phyloP scores from a whole-genome alignment of 2,888 invertebrate genomes.

The Acronicta aceris region DNA sequence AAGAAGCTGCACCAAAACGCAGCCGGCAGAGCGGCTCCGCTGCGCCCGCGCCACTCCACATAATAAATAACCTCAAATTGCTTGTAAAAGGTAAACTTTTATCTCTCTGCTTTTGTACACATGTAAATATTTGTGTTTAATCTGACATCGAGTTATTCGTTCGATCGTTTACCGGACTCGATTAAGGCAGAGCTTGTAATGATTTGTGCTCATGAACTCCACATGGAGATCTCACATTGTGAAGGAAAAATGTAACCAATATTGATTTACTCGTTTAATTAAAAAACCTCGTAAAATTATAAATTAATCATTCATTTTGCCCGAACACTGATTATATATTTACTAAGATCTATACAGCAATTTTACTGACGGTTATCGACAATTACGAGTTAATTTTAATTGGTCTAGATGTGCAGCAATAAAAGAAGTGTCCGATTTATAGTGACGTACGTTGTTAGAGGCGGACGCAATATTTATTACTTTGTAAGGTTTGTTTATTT shows the following conservation, averaged over 20 bases:
- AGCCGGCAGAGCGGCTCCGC: conserved; percentile 67
- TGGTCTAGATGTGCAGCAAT: conserved; percentile 72
- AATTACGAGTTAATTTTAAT: conserved; percentile 80
- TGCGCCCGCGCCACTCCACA: conserved; percentile 64
- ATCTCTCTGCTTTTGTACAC: conserved; percentile 78
- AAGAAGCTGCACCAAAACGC: conserved; percentile 83
- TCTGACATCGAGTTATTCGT: conserved; percentile 75
- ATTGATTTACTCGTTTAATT: conserved; percentile 46
- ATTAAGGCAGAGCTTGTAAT: conserved; percentile 53
- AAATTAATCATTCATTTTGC: conserved; percentile 42
- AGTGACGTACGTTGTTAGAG: conserved; percentile 74
- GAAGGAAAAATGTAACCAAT: conserved; percentile 36
- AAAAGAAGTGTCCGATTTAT: conserved; percentile 81
- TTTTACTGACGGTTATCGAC: conserved; percentile 71
- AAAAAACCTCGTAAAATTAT: conserved; percentile 39
- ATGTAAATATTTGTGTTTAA: conserved; percentile 85
- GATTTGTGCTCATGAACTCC: conserved; percentile 50
- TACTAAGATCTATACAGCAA: conserved; percentile 57
- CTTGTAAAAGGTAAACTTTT: conserved; percentile 86
- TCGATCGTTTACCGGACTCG: conserved; percentile 64
- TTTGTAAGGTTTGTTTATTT: conserved; percentile 73
- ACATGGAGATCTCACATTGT: conserved; percentile 22
- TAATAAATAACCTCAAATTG: conserved; percentile 88
- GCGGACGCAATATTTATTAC: conserved; percentile 77
- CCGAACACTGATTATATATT: conserved; percentile 51